Evolutionary conservation across 1,140 invertebrate genomes (phyloP).

Genomic region (Acromyrmex echinatior): DNA sequence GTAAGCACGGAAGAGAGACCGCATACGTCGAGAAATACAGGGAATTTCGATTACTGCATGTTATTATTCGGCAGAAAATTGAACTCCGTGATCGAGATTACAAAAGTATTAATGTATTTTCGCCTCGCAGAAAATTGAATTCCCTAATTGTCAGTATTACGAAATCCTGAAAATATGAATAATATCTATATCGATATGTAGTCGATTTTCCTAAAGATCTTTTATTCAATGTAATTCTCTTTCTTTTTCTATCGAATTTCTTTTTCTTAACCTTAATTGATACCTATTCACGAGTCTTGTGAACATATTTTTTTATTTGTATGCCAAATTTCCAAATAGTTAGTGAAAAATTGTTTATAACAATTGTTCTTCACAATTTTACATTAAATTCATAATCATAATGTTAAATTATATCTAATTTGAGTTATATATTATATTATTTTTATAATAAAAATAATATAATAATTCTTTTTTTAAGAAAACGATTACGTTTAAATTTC

Average conservation of each 20-base stretch:
- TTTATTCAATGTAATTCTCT: neutral
- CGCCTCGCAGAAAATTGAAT: constrained; percentile 5
- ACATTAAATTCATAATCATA: no score
- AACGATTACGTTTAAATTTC: neutral
- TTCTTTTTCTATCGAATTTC: neutral
- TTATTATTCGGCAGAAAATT: constrained; percentile 23
- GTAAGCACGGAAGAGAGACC: constrained; percentile 14
- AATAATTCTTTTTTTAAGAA: neutral
- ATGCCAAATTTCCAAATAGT: no score
- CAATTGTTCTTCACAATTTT: no score
- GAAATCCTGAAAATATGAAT: neutral
- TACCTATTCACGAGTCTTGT: neutral
- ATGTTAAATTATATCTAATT: no score
- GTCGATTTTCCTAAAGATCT: neutral
- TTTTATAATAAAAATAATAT: neutral
- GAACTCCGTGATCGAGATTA: constrained; percentile 15
- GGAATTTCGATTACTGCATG: constrained; percentile 29
- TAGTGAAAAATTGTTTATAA: no score
- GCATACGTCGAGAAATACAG: constrained; percentile 9
- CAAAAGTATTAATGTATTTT: constrained; percentile 7
- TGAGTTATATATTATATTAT: neutral
- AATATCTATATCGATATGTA: neutral
- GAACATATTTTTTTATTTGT: no score
- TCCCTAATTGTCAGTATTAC: constrained; percentile 12
- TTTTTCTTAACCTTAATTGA: neutral